These are phyloP conservation scores for Hyperopisus bebe DNA, from an alignment of 2,113 vertebrate species.

Conservation along the genomic window DNA sequence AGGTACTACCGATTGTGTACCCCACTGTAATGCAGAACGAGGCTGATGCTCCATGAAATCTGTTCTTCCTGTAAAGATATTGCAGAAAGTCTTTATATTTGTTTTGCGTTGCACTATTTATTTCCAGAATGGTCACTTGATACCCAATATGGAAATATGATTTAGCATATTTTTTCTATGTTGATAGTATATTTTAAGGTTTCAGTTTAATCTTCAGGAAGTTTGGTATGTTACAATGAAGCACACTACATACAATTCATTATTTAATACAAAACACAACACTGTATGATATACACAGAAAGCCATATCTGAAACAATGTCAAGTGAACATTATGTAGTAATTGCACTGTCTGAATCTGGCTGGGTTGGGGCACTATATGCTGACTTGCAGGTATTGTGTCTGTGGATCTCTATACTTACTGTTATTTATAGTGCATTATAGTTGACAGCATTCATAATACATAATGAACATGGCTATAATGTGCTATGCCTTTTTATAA, in stretches of 20 bases:
- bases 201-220: neutral
- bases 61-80: neutral
- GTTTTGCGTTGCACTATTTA: neutral
- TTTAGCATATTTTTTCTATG: neutral
- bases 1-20: no score
- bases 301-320: neutral
- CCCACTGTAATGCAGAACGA: neutral
- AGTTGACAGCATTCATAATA: no score
- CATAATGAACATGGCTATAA: no score
- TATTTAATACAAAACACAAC: neutral
- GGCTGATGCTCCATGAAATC: neutral
- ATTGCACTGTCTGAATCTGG: neutral
- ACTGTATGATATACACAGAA: neutral
- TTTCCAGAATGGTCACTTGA: neutral
- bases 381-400: neutral
- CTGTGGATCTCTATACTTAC: neutral
- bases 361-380: neutral
- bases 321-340: neutral
- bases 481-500: no score
- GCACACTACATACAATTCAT: neutral
- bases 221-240: neutral
- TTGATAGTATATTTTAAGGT: neutral
- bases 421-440: no score
- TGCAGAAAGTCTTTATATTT: neutral
- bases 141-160: neutral